Evolutionary conservation across 2,113 vertebrate species (phyloP).

Genomic region (Bos indicus): DNA sequence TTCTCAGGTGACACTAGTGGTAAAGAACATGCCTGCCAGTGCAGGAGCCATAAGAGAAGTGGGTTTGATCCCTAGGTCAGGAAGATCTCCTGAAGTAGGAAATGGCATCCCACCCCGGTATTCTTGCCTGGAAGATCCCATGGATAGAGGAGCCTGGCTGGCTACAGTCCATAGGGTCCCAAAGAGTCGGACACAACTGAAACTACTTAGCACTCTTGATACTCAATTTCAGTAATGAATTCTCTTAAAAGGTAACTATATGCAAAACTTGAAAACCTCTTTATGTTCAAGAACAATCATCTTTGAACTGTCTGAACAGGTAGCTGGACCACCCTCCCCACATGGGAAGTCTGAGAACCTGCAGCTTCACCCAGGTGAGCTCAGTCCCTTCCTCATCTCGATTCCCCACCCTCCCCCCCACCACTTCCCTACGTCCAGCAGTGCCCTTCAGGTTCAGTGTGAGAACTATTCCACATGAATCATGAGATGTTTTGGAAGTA

Average conservation of each 20-base stretch:
- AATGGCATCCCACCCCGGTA: not conserved
- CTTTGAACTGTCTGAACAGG: not conserved
- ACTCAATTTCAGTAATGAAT: not conserved
- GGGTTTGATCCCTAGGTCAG: not conserved
- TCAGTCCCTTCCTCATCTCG: not conserved
- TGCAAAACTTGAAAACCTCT: not conserved
- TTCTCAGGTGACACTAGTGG: not conserved
- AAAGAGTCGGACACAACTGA: not conserved
- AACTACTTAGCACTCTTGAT: not conserved
- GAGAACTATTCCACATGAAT: not conserved
- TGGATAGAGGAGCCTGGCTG: not conserved
- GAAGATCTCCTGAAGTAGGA: not conserved
- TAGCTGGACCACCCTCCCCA: not conserved
- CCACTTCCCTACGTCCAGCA: not conserved
- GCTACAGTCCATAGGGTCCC: not conserved
- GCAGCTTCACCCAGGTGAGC: not conserved
- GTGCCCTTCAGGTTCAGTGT: not conserved
- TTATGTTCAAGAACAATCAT: not conserved
- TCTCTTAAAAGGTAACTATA: not conserved
- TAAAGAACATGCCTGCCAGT: not conserved
- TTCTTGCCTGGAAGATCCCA: not conserved
- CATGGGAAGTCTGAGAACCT: not conserved
- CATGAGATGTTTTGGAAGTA: not conserved
- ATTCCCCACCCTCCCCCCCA: not conserved
- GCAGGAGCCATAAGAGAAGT: not conserved